phyloP scores from a whole-genome alignment of 2,113 vertebrate genomes.

The Phylloscopus whistleri region DNA sequence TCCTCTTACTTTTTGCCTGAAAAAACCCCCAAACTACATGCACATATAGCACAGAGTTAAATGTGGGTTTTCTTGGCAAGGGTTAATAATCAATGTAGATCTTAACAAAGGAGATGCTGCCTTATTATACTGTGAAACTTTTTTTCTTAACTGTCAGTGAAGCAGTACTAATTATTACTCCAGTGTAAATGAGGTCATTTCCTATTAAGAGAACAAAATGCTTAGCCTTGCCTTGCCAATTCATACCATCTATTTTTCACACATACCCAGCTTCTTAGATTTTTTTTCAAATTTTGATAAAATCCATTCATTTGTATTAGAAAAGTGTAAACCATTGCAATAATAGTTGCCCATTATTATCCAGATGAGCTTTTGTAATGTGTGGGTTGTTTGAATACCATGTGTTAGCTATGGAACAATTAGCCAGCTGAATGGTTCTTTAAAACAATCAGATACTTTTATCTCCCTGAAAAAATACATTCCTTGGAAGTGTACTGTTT shows the following conservation, averaged over 20 bases:
- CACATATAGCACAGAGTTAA: slow-evolving; percentile 8
- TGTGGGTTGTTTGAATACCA: slow-evolving; percentile 86
- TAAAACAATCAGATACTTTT: slow-evolving; percentile 88
- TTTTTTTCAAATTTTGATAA: slow-evolving; percentile 82
- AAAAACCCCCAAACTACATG: background rate
- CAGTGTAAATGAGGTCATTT: slow-evolving; percentile 89
- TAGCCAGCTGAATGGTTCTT: slow-evolving; percentile 89
- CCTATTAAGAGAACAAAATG: slow-evolving; percentile 89
- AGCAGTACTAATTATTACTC: slow-evolving; percentile 90
- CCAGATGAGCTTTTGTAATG: slow-evolving; percentile 88
- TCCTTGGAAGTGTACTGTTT: slow-evolving; percentile 77
- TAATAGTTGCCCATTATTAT: slow-evolving; percentile 86
- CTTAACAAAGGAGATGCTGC: slow-evolving; percentile 83
- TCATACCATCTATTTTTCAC: slow-evolving; percentile 86
- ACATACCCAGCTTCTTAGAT: slow-evolving; percentile 83
- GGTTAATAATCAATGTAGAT: slow-evolving; percentile 83
- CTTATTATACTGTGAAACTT: slow-evolving; percentile 92
- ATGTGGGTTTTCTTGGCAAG: slow-evolving; percentile 68
- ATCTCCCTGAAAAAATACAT: slow-evolving; percentile 81
- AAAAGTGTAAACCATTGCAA: slow-evolving; percentile 84
- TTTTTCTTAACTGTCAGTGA: slow-evolving; percentile 87
- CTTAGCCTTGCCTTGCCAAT: slow-evolving; percentile 84
- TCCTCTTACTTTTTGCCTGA: background rate
- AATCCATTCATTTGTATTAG: slow-evolving; percentile 89
- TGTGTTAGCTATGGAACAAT: slow-evolving; percentile 87